Evolutionary conservation across 2,888 invertebrate species (phyloP), one percentile per base, ranked within the genome.

Genomic region (Schizaphis graminum): DNA sequence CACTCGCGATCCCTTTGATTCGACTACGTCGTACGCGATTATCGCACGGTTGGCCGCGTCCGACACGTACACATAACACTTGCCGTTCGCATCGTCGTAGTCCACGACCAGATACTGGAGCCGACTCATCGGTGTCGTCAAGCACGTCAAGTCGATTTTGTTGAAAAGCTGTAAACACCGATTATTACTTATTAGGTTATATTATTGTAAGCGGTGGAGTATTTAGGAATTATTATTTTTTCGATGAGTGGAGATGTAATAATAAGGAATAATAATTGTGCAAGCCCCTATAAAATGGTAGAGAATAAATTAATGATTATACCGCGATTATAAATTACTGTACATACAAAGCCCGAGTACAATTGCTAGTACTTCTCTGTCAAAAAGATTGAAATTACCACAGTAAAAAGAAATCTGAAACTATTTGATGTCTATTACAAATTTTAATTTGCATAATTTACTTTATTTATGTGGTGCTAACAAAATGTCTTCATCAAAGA

Each of bases 21-120:
- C 96, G 24, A 96, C 95, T 16, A 97, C 96, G 95, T 98, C 97
- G 95, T 97, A 97, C 0, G 98, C 97, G 16, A 97, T 96, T 90
- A 97, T 96, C 28, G 97, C 96, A 16, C 97, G 96, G 84, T 97
- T 97, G 0, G 97, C 97, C 0, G 97, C 97, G 95, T 90, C 97
- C 97, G 56, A 97, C 96, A 95, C 94, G 94, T 97, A 97, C 96
- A 95, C 94, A 91, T 94, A 95, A 47, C 95, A 94, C 61, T 94
- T 89, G 41, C 95, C 95, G 26, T 95, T 95, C 35, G 84, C 56
- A 0, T 93, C 28, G 35, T 91, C 91, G 49, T 35, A 49, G 67
- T 77, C 53, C 35, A 91, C 91, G 7, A 2, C 49, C 35, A 91
- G 11, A 35, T 7, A 53, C 77, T 77, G 91, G 11, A 77, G 77